Evolutionary conservation across 2,888 invertebrate species (phyloP).

Genomic region (Nematopogon swammerdamellus): DNA sequence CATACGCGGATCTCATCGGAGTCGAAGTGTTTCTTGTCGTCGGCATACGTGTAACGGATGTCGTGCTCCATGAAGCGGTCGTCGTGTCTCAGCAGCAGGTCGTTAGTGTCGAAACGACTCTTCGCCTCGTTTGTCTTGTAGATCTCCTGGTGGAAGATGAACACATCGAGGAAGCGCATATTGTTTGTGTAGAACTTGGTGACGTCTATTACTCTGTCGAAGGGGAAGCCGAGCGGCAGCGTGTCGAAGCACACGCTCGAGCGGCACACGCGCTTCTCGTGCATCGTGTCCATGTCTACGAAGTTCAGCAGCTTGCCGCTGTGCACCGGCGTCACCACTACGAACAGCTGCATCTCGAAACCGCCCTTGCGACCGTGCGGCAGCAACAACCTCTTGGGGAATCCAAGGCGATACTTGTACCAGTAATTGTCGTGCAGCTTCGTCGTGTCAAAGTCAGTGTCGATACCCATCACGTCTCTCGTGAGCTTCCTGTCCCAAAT

Average conservation of each 20-base stretch:
- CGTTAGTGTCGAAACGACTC: constrained; percentile 24
- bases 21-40: background rate
- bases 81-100: constrained; percentile 41
- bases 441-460: constrained; percentile 38
- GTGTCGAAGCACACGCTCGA: constrained; percentile 58
- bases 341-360: constrained; percentile 60
- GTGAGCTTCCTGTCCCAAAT: constrained; percentile 21
- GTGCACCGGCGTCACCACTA: constrained; percentile 56
- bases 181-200: constrained; percentile 61
- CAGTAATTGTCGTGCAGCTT: constrained; percentile 52
- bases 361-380: constrained; percentile 68
- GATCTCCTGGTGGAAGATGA: constrained; percentile 60
- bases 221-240: constrained; percentile 69
- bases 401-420: constrained; percentile 52
- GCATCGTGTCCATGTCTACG: constrained; percentile 43
- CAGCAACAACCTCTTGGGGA: constrained; percentile 67
- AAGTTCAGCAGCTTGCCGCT: constrained; percentile 40
- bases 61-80: constrained; percentile 38
- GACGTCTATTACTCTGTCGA: constrained; percentile 64
- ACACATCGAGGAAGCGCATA: constrained; percentile 62
- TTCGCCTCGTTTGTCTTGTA: constrained; percentile 23
- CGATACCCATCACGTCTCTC: constrained; percentile 26
- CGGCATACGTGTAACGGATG: constrained; percentile 14
- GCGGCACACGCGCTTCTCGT: constrained; percentile 50
- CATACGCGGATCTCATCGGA: background rate